Percentiles rank a stretch among this genome's conserved stretches.
phyloP scores from a whole-genome alignment of 2,113 vertebrate species.

The Campylorhamphus procurvoides region DNA sequence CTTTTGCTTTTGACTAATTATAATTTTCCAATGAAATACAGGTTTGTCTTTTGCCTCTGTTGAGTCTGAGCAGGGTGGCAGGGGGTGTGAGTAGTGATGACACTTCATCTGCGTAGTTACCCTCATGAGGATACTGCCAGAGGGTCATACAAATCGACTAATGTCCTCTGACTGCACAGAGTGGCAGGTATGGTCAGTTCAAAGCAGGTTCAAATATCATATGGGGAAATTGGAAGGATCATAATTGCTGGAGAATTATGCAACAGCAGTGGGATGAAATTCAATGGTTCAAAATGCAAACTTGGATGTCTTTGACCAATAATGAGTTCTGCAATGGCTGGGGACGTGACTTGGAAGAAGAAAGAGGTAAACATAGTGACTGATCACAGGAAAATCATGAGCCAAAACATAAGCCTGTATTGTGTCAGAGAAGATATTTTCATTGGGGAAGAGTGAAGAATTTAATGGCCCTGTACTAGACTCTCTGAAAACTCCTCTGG shows the following conservation, averaged over 20 bases:
- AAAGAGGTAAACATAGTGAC: not conserved
- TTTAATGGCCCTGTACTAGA: not conserved
- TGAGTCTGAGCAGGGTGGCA: not conserved
- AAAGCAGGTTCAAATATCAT: not conserved
- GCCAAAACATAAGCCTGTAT: not conserved
- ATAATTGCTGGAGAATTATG: not conserved
- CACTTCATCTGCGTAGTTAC: not conserved
- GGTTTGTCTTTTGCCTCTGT: not conserved
- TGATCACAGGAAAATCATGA: not conserved
- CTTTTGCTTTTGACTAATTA: not conserved
- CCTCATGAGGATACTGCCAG: not conserved
- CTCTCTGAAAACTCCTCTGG: not conserved
- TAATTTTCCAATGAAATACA: not conserved
- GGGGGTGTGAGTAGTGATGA: not conserved
- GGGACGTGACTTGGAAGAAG: not conserved
- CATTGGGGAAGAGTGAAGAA: not conserved
- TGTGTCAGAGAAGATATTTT: not conserved
- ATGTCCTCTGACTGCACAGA: not conserved
- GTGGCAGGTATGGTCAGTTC: not conserved
- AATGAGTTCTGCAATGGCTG: not conserved
- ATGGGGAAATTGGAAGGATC: not conserved
- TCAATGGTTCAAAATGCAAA: not conserved
- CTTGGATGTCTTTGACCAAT: rapidly evolving
- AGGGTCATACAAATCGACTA: not conserved
- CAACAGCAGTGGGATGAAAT: not conserved